Conservation (phyloP, 2,113 vertebrate genomes). For the Orthonyx spaldingii region DNA sequence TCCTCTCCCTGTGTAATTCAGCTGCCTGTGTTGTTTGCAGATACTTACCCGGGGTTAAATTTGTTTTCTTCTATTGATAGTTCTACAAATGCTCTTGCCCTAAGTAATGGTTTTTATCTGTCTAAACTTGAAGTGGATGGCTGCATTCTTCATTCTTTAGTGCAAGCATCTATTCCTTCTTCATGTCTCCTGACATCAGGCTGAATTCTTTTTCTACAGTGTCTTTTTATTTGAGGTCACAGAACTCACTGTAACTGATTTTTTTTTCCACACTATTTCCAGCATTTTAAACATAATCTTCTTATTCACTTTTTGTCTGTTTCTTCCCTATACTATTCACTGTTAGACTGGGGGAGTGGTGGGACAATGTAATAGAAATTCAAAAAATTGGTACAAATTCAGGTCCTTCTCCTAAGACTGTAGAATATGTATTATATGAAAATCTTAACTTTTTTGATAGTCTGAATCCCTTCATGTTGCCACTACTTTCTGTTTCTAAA, state of each 20-base stretch:
- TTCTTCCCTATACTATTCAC: not conserved
- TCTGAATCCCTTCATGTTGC: not conserved
- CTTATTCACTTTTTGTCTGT: not conserved
- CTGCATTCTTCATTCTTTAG: not conserved
- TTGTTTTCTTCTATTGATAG: not conserved
- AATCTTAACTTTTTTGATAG: not conserved
- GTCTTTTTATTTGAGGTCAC: not conserved
- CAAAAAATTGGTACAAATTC: not conserved
- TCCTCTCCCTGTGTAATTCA: not conserved
- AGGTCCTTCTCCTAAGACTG: not conserved
- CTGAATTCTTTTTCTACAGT: not conserved
- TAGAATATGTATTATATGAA: not conserved
- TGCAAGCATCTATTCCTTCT: not conserved
- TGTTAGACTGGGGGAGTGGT: not conserved
- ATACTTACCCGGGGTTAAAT: not conserved
- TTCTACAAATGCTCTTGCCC: not conserved
- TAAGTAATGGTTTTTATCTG: not conserved
- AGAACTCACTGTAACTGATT: not conserved
- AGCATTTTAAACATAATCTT: not conserved
- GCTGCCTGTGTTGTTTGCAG: not conserved
- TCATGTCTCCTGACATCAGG: not conserved
- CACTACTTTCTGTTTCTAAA: not conserved
- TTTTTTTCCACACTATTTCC: not conserved
- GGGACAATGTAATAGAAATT: not conserved
- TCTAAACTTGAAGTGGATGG: not conserved